Base-by-base conservation (phyloP, 1,140 invertebrate genomes). In the Bombus superbus region DNA sequence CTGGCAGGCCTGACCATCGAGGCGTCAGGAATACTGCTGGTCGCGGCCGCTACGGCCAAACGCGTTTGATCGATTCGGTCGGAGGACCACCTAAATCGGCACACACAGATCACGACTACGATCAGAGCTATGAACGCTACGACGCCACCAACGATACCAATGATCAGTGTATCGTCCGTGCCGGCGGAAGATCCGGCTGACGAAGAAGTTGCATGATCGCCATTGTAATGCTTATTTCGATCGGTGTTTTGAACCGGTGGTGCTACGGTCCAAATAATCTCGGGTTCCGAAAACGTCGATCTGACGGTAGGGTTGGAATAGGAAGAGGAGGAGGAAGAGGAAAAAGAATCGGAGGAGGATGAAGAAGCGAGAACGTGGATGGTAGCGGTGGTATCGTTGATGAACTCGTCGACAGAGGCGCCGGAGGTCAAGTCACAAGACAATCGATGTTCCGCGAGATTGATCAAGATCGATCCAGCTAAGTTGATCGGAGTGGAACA, bases 101-200 rank as follows among this genome's bases (percentile, higher is more conserved):
- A 97, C 32, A 99, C 97, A 92, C 98, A 99, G 83, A 98, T 98
- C 3, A 98, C 97, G 40, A 98, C 97, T 53, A 98, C 97, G 28
- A 98, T 95, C 85, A 99, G 97, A 18, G 97, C 97, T 74, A 99
- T 98, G 91, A 99, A 98, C 3, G 97, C 98, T 25, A 99, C 98
- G 2, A 99, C 98, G 28, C 98, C 98, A 3, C 98, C 98, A 0
- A 98, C 98, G 88, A 99, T 98, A 8, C 98, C 98, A 78, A 99
- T 98, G 74, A 99, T 98, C 0, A 99, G 93, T 4, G 98, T 98
- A 89, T 99, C 98, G 90, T 99, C 98, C 86, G 98, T 98, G 71
- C 96, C 97, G 0, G 97, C 96, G 6, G 96, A 42, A 15, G 69
- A 72, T n/a, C 69, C 68, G 10, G 38, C 95, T 15, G 72, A 15